Base-by-base conservation (phyloP, 2,888 invertebrate genomes). In the Habroteleia sp. region DNA sequence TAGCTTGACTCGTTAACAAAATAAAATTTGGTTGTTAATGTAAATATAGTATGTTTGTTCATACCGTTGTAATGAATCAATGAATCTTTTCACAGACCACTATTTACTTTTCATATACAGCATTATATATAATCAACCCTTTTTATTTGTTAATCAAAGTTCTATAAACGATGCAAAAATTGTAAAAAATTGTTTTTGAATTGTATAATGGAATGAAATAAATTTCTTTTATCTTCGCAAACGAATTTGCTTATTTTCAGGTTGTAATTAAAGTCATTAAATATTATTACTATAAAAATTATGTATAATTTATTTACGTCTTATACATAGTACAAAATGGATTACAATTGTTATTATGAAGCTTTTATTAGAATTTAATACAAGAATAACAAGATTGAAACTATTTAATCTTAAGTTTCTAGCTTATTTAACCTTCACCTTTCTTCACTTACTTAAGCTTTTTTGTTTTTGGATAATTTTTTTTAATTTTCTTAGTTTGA, bases 21-120 rank as follows among this genome's bases (percentile, higher is more conserved):
- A 52, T 52, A 33, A 50, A 58, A 41, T 52, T 69, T 52, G 33
- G 10, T 60, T 60, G 37, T 60, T 60, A 10, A 52, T 69, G 60
- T 69, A 69, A 52, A 71, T 71, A 71, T 39, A 46, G 62, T 71
- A 69, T 31, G 52, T 37, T 33, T 71, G 71, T 71, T 62, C 54
- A 71, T 71, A 71, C 62, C 2, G 13, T 35, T 23, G 11, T 7
- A 54, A 27, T 37, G 7, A 46, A 48, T 25, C 35, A 37, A n/a
- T n/a, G 39, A 25, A 23, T 8, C 46, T 31, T 13, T 42, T 33
- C 16, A 31, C 13, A 29, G 3, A 31, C 11, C 13, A 31, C 8
- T 48, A 66, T 58, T 68, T 48, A 31, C 33, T 46, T 29, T 8
- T 37, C 39, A 3, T 7, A 20, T 35, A 23, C 8, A 6, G 4